phyloP scores from a whole-genome alignment of 2,888 invertebrate genomes.

The Drosophila borealis region DNA sequence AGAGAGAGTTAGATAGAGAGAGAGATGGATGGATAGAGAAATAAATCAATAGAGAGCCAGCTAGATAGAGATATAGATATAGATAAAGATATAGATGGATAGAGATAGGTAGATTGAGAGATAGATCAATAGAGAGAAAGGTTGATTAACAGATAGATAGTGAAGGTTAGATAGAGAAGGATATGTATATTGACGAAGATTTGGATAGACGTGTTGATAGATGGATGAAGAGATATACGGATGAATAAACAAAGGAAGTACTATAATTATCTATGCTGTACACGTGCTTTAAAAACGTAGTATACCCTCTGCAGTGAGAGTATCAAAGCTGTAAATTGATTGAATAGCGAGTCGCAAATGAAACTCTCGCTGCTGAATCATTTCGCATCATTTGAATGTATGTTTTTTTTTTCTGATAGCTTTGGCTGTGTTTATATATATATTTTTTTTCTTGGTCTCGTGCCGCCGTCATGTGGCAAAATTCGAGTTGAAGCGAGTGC shows the following conservation, averaged over 20 bases:
- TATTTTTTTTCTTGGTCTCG: slow-evolving; percentile 37
- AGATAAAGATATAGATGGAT: too few relatives aligned
- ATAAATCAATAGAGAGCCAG: too few relatives aligned
- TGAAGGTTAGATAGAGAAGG: too few relatives aligned
- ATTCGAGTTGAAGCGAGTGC: slow-evolving; percentile 42
- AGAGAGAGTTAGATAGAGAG: too few relatives aligned
- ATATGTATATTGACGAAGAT: too few relatives aligned
- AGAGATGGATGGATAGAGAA: neutral
- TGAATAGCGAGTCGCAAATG: slow-evolving; percentile 24
- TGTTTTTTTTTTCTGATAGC: slow-evolving; percentile 7
- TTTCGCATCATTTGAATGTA: slow-evolving; percentile 23
- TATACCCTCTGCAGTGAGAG: neutral
- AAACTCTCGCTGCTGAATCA: slow-evolving; percentile 50
- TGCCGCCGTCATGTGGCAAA: slow-evolving; percentile 58
- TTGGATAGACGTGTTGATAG: too few relatives aligned
- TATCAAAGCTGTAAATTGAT: slow-evolving; percentile 24
- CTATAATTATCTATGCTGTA: neutral
- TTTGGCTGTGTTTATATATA: neutral
- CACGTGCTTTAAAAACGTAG: neutral
- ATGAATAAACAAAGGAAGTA: too few relatives aligned
- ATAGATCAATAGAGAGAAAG: too few relatives aligned
- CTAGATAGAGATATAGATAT: too few relatives aligned
- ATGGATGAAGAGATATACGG: too few relatives aligned
- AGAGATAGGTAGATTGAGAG: neutral
- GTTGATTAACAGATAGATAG: too few relatives aligned